Evolutionary conservation across 2,797 vertebrate genomes (phyloP).

Genomic region (Ctenochaetus hawaiiensis): DNA sequence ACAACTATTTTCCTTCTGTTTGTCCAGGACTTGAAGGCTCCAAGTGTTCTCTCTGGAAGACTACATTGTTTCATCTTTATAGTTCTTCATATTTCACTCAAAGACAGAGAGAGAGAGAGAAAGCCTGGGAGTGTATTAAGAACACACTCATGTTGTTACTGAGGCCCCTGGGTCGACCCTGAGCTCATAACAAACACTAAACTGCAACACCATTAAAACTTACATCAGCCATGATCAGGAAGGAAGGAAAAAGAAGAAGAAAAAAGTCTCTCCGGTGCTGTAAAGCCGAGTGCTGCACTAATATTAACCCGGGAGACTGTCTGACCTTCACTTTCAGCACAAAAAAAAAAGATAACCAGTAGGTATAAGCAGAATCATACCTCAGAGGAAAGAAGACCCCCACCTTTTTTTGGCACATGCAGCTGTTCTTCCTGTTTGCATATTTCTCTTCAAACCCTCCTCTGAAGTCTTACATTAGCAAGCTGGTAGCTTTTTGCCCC

Average conservation of each 20-base stretch:
- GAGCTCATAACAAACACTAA: slow-evolving; percentile 29
- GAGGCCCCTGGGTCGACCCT: slow-evolving; percentile 28
- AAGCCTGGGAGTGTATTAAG: slow-evolving; percentile 14
- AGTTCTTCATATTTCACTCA: slow-evolving; percentile 33
- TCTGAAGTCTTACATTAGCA: slow-evolving; percentile 35
- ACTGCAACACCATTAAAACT: slow-evolving; percentile 40
- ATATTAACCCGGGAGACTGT: slow-evolving; percentile 33
- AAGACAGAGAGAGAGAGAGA: background rate
- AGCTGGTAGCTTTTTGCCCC: slow-evolving; percentile 15
- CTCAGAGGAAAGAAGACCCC: slow-evolving; percentile 3
- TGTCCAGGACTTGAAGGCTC: slow-evolving; percentile 21
- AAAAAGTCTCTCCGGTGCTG: slow-evolving; percentile 12
- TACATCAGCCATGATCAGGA: slow-evolving; percentile 37
- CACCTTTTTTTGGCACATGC: background rate
- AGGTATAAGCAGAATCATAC: background rate
- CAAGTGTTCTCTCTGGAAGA: slow-evolving; percentile 32
- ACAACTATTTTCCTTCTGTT: slow-evolving; percentile 22
- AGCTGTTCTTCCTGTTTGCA: background rate
- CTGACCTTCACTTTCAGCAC: slow-evolving; percentile 41
- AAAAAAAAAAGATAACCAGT: slow-evolving; percentile 16
- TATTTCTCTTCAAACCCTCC: background rate
- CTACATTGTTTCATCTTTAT: slow-evolving; percentile 40
- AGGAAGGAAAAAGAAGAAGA: slow-evolving; percentile 29
- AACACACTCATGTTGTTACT: slow-evolving; percentile 16
- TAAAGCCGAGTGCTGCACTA: slow-evolving; percentile 30